phyloP scores from a whole-genome alignment of 1,140 invertebrate species.

The Aphidius gifuensis region DNA sequence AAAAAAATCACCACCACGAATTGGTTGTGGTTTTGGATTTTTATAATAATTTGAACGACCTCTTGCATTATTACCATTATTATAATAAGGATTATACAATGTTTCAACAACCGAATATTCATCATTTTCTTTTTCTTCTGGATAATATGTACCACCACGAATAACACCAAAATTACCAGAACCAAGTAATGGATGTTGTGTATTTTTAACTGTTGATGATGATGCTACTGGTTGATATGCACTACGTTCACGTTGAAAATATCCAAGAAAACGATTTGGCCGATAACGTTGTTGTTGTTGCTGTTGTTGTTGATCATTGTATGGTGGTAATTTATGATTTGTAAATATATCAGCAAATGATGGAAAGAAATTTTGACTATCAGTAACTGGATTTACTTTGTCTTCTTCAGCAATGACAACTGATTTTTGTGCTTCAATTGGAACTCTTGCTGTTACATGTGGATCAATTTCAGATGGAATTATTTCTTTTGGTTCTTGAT shows the following conservation, averaged over 20 bases:
- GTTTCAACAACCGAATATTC: slow-evolving; percentile 54
- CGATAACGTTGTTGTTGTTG: slow-evolving; percentile 46
- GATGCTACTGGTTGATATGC: slow-evolving; percentile 36
- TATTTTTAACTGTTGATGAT: slow-evolving; percentile 32
- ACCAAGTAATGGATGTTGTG: slow-evolving; percentile 62
- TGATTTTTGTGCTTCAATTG: not conserved
- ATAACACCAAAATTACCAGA: slow-evolving; percentile 88
- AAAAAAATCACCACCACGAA: slow-evolving; percentile 58
- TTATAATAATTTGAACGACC: slow-evolving; percentile 60
- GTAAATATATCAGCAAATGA: slow-evolving; percentile 54
- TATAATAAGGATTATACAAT: slow-evolving; percentile 63
- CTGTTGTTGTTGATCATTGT: slow-evolving; percentile 43
- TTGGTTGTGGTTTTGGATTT: slow-evolving; percentile 52
- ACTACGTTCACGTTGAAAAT: slow-evolving; percentile 46
- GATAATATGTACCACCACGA: slow-evolving; percentile 80
- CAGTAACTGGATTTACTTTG: slow-evolving; percentile 34
- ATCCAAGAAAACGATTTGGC: slow-evolving; percentile 50
- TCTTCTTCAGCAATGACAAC: slow-evolving; percentile 10
- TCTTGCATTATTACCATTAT: slow-evolving; percentile 62
- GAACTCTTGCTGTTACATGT: not conserved
- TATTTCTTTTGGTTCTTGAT: slow-evolving; percentile 10
- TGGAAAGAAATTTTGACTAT: slow-evolving; percentile 56
- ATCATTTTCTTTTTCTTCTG: slow-evolving; percentile 57
- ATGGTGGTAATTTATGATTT: slow-evolving; percentile 46
- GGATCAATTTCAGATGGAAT: not conserved